phyloP scores from a whole-genome alignment of 1,140 invertebrate species.

The Neuroterus valhalla region DNA sequence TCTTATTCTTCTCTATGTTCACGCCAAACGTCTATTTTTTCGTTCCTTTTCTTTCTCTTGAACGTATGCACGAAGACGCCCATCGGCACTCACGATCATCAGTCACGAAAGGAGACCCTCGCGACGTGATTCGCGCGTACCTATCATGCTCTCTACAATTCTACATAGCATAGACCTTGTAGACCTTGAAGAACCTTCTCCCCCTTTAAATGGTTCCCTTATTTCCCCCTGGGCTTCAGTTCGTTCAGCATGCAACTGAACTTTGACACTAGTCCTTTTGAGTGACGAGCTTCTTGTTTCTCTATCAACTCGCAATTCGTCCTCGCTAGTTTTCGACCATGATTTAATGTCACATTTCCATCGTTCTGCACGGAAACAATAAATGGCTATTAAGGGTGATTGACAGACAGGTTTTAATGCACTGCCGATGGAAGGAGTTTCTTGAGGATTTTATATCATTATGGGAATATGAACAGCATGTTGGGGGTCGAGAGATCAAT shows the following conservation, averaged over 20 bases:
- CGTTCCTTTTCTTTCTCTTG: conserved; percentile 49
- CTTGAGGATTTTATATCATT: no score
- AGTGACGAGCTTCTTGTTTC: conserved; percentile 27
- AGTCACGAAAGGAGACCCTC: conserved; percentile 68
- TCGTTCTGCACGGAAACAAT: conserved; percentile 13
- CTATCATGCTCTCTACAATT: conserved; percentile 64
- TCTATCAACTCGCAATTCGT: background rate
- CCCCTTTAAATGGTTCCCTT: background rate
- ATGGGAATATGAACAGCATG: no score
- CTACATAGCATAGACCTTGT: conserved; percentile 9
- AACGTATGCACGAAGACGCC: conserved; percentile 68
- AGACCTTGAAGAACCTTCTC: background rate
- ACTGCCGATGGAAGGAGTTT: background rate
- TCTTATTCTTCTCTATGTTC: conserved; percentile 46
- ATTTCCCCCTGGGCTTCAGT: background rate
- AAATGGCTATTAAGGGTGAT: background rate
- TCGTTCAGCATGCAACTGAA: conserved; percentile 12
- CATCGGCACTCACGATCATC: conserved; percentile 70
- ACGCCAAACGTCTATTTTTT: conserved; percentile 54
- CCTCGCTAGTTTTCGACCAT: conserved; percentile 1
- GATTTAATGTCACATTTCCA: conserved; percentile 26
- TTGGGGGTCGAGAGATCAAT: no score
- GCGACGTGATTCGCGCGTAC: conserved; percentile 67
- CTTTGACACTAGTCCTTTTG: conserved; percentile 23
- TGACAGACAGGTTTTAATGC: conserved; percentile 3